phyloP scores from a whole-genome alignment of 2,888 invertebrate species.

The Himalopsyche japonica region DNA sequence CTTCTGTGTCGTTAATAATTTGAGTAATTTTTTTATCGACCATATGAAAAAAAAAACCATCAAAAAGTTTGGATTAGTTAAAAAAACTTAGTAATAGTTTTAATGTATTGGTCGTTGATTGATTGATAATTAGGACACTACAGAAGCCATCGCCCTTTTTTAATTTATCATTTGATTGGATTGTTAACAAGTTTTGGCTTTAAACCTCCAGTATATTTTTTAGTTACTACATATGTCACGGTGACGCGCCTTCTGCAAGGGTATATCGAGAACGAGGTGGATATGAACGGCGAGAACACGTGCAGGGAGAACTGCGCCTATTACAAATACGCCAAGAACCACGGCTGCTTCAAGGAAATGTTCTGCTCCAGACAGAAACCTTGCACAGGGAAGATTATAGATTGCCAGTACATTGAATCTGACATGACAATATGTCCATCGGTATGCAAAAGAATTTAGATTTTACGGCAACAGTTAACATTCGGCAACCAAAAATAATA shows the following conservation, averaged over 20 bases:
- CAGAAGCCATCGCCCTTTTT: no score
- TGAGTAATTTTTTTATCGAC: no score
- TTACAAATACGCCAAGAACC: conserved; percentile 71
- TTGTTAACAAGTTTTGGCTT: no score
- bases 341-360: conserved; percentile 73
- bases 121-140: no score
- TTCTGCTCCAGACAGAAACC: conserved; percentile 68
- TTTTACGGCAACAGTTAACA: no score
- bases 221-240: conserved; percentile 73
- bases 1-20: no score
- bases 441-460: conserved; percentile 57
- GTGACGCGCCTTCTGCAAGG: conserved; percentile 82
- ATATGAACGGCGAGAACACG: conserved; percentile 73
- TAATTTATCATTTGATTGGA: no score
- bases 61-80: no score
- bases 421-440: conserved; percentile 86
- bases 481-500: no score
- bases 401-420: conserved; percentile 80
- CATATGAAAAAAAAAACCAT: no score
- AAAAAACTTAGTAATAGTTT: no score
- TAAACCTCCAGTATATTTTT: conserved; percentile 31
- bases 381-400: conserved; percentile 73
- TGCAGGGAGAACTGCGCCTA: conserved; percentile 80
- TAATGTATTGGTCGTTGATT: no score
- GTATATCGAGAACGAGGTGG: conserved; percentile 88